phyloP scores from a whole-genome alignment of 53 echinoderm and acorn worm genomes.

The Echinarachnius parma region DNA sequence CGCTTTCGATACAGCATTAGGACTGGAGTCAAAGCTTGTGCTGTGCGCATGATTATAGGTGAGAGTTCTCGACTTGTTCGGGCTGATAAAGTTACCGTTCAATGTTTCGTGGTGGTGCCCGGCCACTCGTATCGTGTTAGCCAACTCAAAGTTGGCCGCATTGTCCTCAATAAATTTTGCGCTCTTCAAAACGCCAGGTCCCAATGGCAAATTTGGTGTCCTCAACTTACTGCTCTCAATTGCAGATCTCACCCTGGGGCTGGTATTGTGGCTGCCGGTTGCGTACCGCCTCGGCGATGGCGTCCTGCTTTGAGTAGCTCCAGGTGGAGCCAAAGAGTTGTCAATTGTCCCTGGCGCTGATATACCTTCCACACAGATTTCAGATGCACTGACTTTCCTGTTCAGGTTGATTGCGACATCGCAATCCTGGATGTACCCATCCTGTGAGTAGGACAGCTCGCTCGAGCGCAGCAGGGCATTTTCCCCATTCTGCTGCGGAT shows the following conservation, averaged over 20 bases:
- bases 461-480: background rate
- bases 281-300: slow-evolving; percentile 25
- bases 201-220: slow-evolving; percentile 1
- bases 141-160: slow-evolving; percentile 56
- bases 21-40: background rate
- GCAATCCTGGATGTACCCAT: slow-evolving; percentile 45
- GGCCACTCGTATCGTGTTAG: slow-evolving; percentile 45
- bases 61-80: slow-evolving; percentile 19
- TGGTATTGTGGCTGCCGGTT: background rate
- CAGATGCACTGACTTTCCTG: slow-evolving; percentile 29
- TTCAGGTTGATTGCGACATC: slow-evolving; percentile 21
- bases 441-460: slow-evolving; percentile 33
- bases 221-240: too few species aligned
- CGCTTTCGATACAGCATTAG: background rate
- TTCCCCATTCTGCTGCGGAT: slow-evolving; percentile 28
- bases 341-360: slow-evolving; percentile 38
- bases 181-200: slow-evolving; percentile 62
- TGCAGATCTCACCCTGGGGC: background rate
- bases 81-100: slow-evolving; percentile 35
- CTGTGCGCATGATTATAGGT: background rate
- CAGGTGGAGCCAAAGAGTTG: slow-evolving; percentile 5
- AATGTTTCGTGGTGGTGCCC: slow-evolving; percentile 30
- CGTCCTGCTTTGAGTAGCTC: slow-evolving; percentile 7
- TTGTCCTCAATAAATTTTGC: slow-evolving; percentile 73
- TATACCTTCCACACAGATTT: slow-evolving; percentile 35